Base-by-base conservation (phyloP, 2,797 vertebrate genomes). In the Peromyscus aztecus region DNA sequence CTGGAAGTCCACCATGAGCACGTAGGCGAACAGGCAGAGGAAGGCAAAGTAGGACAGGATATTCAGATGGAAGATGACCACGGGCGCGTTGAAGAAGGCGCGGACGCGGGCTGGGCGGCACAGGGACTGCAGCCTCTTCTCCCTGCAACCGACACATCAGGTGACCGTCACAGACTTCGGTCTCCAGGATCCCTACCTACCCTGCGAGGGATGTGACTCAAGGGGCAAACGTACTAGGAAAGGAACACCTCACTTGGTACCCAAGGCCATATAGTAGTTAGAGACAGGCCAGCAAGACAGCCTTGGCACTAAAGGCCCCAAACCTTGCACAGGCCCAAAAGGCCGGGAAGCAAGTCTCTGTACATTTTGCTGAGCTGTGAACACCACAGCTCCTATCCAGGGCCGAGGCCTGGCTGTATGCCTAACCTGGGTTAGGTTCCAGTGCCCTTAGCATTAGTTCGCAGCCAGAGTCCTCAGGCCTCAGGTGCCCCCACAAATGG, bases 1-100 rank as follows among this genome's bases (percentile, higher is more conserved):
- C 97, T 99, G 99, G 98, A 99, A 99, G 98, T 99, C 99, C 0
- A 99, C 99, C 99, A 99, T 99, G 85, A 99, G 98, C 93, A 99
- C 99, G 0, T 99, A 99, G 17, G 99, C 99, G 0, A 99, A 99
- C 67, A 99, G 99, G 97, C 99, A 98, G 78, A 99, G 99, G 98
- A 99, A 99, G 95, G 98, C 99, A 4, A 99, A 99, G 98, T 99
- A 99, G 19, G 99, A 99, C 85, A 99, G 98, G 17, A 99, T 99
- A 96, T 99, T 99, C 98, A 99, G 98, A 98, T 99, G 99, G 98
- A 99, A 99, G 98, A 99, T 99, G 89, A 99, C 98, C 0, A 99
- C 97, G 0, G 99, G 99, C 0, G 99, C 98, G 0, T 92, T 98
- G 98, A 99, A 99, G 98, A 99, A 99, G 97, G 98, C 98, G 0